Percentiles rank a stretch among this genome's conserved stretches.
These are phyloP conservation scores for Diorhabda sublineata DNA, from an alignment of 1,140 invertebrate genomes.

Conservation along the genomic window DNA sequence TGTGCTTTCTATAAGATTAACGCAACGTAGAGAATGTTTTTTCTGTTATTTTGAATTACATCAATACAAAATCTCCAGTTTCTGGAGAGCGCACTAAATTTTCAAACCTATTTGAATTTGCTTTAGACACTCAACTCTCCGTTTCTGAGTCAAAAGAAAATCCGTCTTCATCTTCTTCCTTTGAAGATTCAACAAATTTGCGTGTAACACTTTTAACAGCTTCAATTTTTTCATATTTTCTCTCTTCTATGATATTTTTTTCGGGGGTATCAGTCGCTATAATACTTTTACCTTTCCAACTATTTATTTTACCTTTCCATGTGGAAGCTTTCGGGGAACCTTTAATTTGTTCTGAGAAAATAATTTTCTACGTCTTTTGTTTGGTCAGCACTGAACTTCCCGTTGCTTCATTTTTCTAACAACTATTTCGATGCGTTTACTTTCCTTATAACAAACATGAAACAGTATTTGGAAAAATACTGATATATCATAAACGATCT, in stretches of 20 bases:
- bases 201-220: conserved; percentile 5
- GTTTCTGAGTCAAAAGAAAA: conserved; percentile 3
- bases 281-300: conserved; percentile 10
- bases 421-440: no score
- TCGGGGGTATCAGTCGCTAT: conserved; percentile 11
- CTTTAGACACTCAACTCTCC: conserved; percentile 5
- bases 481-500: no score
- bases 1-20: background rate
- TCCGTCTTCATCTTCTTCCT: conserved; percentile 5
- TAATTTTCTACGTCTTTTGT: background rate
- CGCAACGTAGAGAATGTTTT: background rate
- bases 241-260: conserved; percentile 2
- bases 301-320: conserved; percentile 9
- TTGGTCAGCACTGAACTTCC: background rate
- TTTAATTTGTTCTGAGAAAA: background rate
- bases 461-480: no score
- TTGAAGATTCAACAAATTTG: conserved; percentile 13
- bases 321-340: conserved; percentile 7
- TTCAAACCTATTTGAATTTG: conserved; percentile 11
- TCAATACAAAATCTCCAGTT: no score
- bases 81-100: no score
- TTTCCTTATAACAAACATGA: no score
- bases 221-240: conserved; percentile 7
- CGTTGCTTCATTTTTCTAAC: background rate
- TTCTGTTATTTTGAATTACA: background rate